Base-by-base conservation (phyloP, 2,113 vertebrate species). In the Cacatua alba region DNA sequence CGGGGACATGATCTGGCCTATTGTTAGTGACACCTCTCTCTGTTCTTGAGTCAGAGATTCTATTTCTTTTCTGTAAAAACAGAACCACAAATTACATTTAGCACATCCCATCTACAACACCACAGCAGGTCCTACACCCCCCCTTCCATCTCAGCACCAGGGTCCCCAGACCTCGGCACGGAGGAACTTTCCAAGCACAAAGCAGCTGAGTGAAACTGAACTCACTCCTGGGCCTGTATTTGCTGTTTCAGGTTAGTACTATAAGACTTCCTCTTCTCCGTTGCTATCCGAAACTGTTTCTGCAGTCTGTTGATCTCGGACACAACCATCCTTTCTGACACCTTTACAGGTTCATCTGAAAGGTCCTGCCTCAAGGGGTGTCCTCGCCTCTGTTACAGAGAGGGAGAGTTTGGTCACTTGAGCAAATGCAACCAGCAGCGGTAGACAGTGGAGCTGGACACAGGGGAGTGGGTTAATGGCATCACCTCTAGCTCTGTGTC, bases 181-280 rank as follows among this genome's bases (percentile, higher is more conserved):
- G 55, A 86, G 76, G 24, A 68, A 1, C 31, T 39, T 51, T 4
- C 81, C 53, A 21, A 74, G 35, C 35, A 7, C 28, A 39, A 29
- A 2, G 20, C 3, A 25, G 17, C 39, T 1, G 0, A 49, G 35
- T 17, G 2, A 37, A 31, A 35, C 46, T 11, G 44, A 72, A 97
- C 98, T 98, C 80, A 98, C 98, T 95, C 60, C 86, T 98, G 98
- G 16, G 76, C 82, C 17, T 19, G 43, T 7, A 98, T 86, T 3
- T 88, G 87, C 43, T 39, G 63, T 82, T 91, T 96, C 26, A 88
- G 69, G 10, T 60, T 71, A 8, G 78, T 87, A 16, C 52, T 74
- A 1, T 89, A 96, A 41, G 97, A 91, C 19, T 92, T 98, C 8
- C 78, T 92, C 48, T 82, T 96, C 20, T 91, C 93, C 1, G 69